phyloP scores from a whole-genome alignment of 23 tunicate species.

The Styela clava region DNA sequence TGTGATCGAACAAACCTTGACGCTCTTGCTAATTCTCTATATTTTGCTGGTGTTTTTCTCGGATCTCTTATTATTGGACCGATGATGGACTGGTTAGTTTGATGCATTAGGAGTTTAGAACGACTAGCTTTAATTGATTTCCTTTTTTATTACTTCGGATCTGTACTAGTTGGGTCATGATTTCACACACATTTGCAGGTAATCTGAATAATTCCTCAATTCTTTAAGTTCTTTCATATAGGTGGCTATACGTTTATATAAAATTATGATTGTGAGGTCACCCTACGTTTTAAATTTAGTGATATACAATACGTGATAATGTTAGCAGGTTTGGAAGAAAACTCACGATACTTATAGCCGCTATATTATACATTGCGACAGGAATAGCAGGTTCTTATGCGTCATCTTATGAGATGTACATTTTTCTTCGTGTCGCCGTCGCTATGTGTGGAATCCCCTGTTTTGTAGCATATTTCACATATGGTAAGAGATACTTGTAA shows the following conservation, averaged over 20 bases:
- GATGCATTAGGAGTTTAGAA: no score
- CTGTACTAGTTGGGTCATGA: neutral
- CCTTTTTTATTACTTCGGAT: no score
- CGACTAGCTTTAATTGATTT: no score
- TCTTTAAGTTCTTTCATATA: no score
- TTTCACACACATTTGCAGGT: no score
- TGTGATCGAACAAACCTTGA: constrained; percentile 3
- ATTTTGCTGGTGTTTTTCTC: neutral
- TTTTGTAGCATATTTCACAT: neutral
- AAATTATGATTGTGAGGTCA: no score
- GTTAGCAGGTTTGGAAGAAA: constrained; percentile 25
- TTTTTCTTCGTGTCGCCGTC: neutral
- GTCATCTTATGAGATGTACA: constrained; percentile 9
- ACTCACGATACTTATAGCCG: neutral
- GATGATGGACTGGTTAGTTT: constrained; percentile 5
- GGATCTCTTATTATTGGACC: constrained; percentile 1
- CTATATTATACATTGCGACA: neutral
- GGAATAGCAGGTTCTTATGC: constrained; percentile 4
- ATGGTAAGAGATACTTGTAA: neutral
- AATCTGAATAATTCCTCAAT: no score
- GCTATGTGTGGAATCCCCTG: constrained; percentile 1
- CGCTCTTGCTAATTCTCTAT: neutral
- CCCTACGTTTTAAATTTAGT: no score
- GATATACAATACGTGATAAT: no score
- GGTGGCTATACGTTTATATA: no score